These are phyloP conservation scores for Aphaenogaster floridana DNA, from an alignment of 1,140 invertebrate species.

Conservation along the genomic window DNA sequence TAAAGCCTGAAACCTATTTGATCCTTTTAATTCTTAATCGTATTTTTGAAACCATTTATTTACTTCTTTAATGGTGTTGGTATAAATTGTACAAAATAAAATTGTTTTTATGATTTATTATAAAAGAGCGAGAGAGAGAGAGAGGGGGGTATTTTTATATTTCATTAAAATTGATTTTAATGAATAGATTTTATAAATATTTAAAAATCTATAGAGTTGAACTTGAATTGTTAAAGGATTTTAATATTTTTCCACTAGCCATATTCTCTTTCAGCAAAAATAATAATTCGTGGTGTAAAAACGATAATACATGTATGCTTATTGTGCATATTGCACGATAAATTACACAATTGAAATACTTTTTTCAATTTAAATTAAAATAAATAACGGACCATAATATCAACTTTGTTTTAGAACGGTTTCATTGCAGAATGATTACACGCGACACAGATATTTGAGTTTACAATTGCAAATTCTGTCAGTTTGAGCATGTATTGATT, in stretches of 20 bases:
- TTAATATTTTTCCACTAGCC: slow-evolving; percentile 9
- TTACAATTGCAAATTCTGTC: not conserved
- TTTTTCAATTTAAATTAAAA: slow-evolving; percentile 23
- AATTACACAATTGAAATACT: not conserved
- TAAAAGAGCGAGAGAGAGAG: not conserved
- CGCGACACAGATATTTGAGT: not conserved
- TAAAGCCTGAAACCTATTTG: not conserved
- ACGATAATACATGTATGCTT: not conserved
- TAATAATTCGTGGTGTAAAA: slow-evolving; percentile 16
- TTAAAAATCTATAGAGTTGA: not conserved
- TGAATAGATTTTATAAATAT: slow-evolving; percentile 20
- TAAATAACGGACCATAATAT: not conserved
- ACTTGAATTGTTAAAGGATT: not conserved
- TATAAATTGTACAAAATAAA: not conserved
- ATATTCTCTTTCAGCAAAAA: not conserved
- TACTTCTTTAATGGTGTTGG: not conserved
- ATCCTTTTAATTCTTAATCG: not conserved
- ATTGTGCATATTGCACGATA: not conserved
- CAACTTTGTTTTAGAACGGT: not conserved
- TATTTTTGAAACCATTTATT: not conserved
- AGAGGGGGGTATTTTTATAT: not conserved
- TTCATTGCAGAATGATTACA: not conserved
- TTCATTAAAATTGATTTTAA: not conserved
- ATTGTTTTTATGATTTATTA: slow-evolving; percentile 14
- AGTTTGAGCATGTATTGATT: slow-evolving; percentile 10